phyloP scores from a whole-genome alignment of 2,797 vertebrate species.

The Mormyrops boulengeri region DNA sequence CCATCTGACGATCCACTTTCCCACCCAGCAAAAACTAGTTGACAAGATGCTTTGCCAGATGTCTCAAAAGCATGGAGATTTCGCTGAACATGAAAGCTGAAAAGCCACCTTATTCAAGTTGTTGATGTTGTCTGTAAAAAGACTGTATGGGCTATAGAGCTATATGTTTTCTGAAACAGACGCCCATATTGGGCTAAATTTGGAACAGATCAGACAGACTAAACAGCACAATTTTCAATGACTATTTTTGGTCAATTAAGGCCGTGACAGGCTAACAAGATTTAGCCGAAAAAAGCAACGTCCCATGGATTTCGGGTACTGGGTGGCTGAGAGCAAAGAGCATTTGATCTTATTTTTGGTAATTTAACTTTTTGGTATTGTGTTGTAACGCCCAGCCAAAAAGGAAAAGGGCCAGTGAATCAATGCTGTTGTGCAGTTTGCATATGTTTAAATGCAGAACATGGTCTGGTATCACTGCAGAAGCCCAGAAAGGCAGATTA shows the following conservation, averaged over 20 bases:
- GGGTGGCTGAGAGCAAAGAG: background rate
- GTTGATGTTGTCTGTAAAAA: background rate
- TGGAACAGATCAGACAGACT: background rate
- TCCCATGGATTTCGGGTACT: background rate
- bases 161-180: background rate
- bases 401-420: constrained; percentile 26
- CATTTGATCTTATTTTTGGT: constrained; percentile 21
- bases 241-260: background rate
- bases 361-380: background rate
- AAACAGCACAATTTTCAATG: background rate
- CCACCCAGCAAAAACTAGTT: background rate
- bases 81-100: background rate
- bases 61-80: background rate
- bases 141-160: background rate
- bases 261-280: background rate
- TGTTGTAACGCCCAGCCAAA: background rate
- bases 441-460: constrained; percentile 41
- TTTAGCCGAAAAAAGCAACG: background rate
- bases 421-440: constrained; percentile 31
- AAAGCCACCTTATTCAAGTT: background rate
- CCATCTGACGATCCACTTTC: background rate
- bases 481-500: constrained; percentile 36
- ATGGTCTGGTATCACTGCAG: constrained; percentile 46
- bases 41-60: background rate
- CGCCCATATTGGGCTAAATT: background rate